Evolutionary conservation across 2,113 vertebrate species (phyloP).

Genomic region (Morone chrysops): DNA sequence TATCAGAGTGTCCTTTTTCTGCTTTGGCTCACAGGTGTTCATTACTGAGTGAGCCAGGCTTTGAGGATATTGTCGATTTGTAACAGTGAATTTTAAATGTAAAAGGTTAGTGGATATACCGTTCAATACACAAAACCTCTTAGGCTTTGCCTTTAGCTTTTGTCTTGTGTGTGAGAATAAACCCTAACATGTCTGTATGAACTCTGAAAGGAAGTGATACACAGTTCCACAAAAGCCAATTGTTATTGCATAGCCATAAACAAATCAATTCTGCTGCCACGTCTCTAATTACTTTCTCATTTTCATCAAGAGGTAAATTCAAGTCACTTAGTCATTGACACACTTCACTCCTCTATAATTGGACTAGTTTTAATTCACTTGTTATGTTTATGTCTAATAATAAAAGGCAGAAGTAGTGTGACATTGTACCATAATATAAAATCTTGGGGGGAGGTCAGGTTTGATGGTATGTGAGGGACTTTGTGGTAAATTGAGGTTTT

Average conservation of each 20-base stretch:
- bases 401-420: neutral
- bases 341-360: constrained; percentile 35
- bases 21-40: constrained; percentile 46
- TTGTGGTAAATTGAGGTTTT: neutral
- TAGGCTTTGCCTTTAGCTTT: constrained; percentile 9
- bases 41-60: constrained; percentile 17
- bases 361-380: constrained; percentile 22
- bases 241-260: constrained; percentile 30
- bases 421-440: neutral
- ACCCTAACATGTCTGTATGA: neutral
- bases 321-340: constrained; percentile 31
- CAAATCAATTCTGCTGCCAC: constrained; percentile 20
- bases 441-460: neutral
- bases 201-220: constrained; percentile 1
- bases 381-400: constrained; percentile 12
- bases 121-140: constrained; percentile 18
- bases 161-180: neutral
- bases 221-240: constrained; percentile 7
- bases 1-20: constrained; percentile 40
- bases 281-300: constrained; percentile 37
- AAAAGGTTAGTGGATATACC: constrained; percentile 8
- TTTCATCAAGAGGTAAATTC: constrained; percentile 48
- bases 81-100: constrained; percentile 6
- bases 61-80: constrained; percentile 29
- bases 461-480: neutral